Evolutionary conservation across 2,888 invertebrate species (phyloP), one percentile per base, ranked within the genome.

Genomic region (Calliphora vomitoria): DNA sequence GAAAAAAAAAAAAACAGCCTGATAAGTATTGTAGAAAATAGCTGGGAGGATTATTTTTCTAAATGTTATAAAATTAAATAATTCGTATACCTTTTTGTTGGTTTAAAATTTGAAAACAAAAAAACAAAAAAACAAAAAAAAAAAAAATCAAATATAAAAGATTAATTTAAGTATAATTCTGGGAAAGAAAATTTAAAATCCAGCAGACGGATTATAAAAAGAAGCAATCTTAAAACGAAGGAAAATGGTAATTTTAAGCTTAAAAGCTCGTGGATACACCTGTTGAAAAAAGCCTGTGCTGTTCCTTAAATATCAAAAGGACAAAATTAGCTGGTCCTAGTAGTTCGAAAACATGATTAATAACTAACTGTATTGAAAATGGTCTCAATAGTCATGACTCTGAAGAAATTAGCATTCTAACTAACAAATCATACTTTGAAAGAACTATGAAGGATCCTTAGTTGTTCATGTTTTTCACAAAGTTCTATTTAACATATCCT

Each of bases 41-140:
- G 38, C 62, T 64, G 38, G 10, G 38, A 64, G 62, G 38, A 64
- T 64, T 18, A 44, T 41, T 66, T 44, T 44, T 38, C n/a, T 44
- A 41, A 64, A 64, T 38, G 18, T 18, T 64, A 18, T 60, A 18
- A 6, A 66, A 44, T 20, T 20, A 66, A 41, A 66, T 13, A 41
- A 31, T 20, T 38, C 8, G 4, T 44, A 41, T 66, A 4, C 18
- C 4, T 64, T 35, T 44, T 66, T 66, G 10, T 2, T 8, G 66
- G 20, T 66, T 66, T 66, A 41, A 66, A 4, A 41, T 11, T 13
- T n/a, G 18, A 41, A 66, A 11, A 38, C n/a, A 38, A n/a, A n/a
- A n/a, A n/a, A n/a, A n/a, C n/a, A n/a, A n/a, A n/a, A n/a, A n/a
- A n/a, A n/a, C n/a, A n/a, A n/a, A n/a, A n/a, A n/a, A n/a, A 5